Percentiles rank a stretch among this genome's conserved stretches.
Conservation (phyloP, 2,888 invertebrate species). For the Azorinus chamasolen region DNA sequence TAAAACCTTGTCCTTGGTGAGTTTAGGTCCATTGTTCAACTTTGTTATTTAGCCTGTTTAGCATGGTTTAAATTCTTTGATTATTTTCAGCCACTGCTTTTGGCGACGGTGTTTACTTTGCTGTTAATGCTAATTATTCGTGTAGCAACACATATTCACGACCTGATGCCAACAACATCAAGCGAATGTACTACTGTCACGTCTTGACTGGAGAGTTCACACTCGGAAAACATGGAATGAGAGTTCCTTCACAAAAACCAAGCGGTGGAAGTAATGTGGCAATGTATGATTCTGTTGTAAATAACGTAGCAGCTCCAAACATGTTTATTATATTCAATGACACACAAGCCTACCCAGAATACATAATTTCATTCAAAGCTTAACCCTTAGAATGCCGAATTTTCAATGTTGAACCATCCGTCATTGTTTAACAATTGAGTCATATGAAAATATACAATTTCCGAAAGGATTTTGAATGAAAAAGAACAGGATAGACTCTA, state of each 20-base stretch:
- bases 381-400: no score
- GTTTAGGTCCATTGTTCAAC: no score
- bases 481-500: no score
- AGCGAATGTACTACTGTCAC: constrained; percentile 72
- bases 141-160: constrained; percentile 64
- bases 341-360: constrained; percentile 82
- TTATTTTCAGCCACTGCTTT: constrained; percentile 73
- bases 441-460: no score
- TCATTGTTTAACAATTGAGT: no score
- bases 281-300: constrained; percentile 79
- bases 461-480: no score
- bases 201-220: constrained; percentile 77
- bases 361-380: constrained; percentile 76
- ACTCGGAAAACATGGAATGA: constrained; percentile 60
- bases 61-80: no score
- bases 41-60: no score
- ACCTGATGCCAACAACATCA: constrained; percentile 63
- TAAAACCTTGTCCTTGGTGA: no score
- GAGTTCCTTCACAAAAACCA: constrained; percentile 68
- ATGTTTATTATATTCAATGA: constrained; percentile 84
- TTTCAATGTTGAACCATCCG: no score
- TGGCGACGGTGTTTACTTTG: constrained; percentile 84
- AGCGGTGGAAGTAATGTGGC: constrained; percentile 22
- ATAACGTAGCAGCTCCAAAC: constrained; percentile 55
- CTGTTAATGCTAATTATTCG: constrained; percentile 74